Percentiles rank a stretch among this genome's conserved stretches.
Evolutionary conservation across 1,140 invertebrate genomes (phyloP).

Genomic region (Drosophila nasuta): DNA sequence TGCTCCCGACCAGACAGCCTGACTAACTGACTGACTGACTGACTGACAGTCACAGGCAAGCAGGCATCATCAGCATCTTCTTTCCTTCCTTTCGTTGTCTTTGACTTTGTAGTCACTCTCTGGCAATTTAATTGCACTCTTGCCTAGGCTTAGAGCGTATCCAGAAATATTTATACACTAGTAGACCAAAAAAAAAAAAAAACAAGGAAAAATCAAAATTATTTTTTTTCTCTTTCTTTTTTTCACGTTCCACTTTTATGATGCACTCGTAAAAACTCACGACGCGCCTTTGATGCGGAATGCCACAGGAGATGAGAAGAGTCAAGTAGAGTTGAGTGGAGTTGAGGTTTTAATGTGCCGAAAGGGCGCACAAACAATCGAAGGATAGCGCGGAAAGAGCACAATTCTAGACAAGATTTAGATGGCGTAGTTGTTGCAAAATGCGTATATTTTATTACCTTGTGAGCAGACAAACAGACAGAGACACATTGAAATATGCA

Average conservation of each 20-base stretch:
- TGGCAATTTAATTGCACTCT: constrained; percentile 62
- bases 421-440: constrained; percentile 66
- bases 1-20: constrained; percentile 2
- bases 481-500: constrained; percentile 74
- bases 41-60: background rate
- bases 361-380: constrained; percentile 72
- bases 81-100: constrained; percentile 22
- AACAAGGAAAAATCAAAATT: constrained; percentile 19
- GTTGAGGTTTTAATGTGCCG: constrained; percentile 70
- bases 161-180: constrained; percentile 39
- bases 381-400: constrained; percentile 56
- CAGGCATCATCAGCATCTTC: background rate
- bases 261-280: constrained; percentile 77
- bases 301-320: constrained; percentile 62
- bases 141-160: constrained; percentile 67
- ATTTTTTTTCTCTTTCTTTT: constrained; percentile 63
- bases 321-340: constrained; percentile 24
- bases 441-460: constrained; percentile 79
- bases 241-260: constrained; percentile 73
- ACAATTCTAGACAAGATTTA: constrained; percentile 75
- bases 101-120: constrained; percentile 67
- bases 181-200: constrained; percentile 25
- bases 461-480: constrained; percentile 46
- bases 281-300: constrained; percentile 71
- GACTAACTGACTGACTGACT: background rate